These are phyloP conservation scores for Paramisgurnus dabryanus DNA, from an alignment of 2,113 vertebrate species.

Conservation along the genomic window DNA sequence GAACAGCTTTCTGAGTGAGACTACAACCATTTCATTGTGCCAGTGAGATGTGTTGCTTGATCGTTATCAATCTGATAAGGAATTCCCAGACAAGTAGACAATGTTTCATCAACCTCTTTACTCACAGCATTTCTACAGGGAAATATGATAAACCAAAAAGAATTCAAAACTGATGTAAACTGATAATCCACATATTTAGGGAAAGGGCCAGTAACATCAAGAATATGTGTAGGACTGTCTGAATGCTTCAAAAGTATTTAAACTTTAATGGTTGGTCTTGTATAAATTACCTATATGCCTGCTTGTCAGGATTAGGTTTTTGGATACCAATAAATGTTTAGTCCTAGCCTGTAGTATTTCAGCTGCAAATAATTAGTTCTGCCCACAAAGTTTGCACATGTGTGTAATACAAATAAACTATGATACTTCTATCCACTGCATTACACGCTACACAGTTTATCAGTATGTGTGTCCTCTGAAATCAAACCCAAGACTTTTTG, in stretches of 20 bases:
- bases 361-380: too few relatives aligned
- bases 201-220: background rate
- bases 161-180: background rate
- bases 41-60: background rate
- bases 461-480: too few relatives aligned
- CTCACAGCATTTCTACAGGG: background rate
- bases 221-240: background rate
- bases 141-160: background rate
- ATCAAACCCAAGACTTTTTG: too few relatives aligned
- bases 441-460: too few relatives aligned
- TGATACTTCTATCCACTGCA: too few relatives aligned
- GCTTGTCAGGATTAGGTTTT: too few relatives aligned
- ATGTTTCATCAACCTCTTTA: background rate
- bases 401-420: too few relatives aligned
- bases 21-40: background rate
- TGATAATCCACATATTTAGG: background rate
- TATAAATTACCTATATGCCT: too few relatives aligned
- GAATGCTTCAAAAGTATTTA: background rate
- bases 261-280: too few relatives aligned
- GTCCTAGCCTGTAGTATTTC: too few relatives aligned
- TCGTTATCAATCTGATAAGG: background rate
- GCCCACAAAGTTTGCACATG: too few relatives aligned
- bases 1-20: background rate
- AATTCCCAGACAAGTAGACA: background rate
- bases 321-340: too few relatives aligned